A percentile compares a stretch with the other conserved stretches of the same genome.
Conservation (phyloP, 2,113 vertebrate species). For the Oophaga pumilio region DNA sequence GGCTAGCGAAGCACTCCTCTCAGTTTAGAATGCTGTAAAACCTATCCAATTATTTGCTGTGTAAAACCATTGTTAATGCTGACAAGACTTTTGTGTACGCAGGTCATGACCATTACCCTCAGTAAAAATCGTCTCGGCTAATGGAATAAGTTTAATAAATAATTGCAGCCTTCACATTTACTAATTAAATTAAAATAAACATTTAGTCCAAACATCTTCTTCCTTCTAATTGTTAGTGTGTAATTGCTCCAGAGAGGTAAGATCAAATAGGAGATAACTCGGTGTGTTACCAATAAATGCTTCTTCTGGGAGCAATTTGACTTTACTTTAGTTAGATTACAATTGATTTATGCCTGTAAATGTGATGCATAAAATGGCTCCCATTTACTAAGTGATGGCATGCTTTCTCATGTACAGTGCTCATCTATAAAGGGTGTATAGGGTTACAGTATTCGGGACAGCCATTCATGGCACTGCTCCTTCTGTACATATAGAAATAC, state of each 20-base stretch:
- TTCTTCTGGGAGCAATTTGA: slow-evolving; percentile 41
- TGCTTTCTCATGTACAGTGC: neutral
- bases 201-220: slow-evolving; percentile 40
- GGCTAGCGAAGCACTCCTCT: neutral
- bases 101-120: slow-evolving; percentile 8
- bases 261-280: slow-evolving; percentile 39
- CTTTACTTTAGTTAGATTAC: slow-evolving; percentile 18
- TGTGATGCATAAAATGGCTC: neutral
- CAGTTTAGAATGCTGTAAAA: slow-evolving; percentile 4
- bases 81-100: neutral
- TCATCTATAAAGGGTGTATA: neutral
- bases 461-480: neutral
- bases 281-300: slow-evolving; percentile 29
- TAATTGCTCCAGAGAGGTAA: slow-evolving; percentile 38
- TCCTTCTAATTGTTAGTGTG: slow-evolving; percentile 42
- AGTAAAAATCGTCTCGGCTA: neutral
- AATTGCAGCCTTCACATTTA: slow-evolving; percentile 4
- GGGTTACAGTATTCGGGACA: too few species aligned
- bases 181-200: slow-evolving; percentile 46
- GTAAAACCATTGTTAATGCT: slow-evolving; percentile 14
- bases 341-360: slow-evolving; percentile 38
- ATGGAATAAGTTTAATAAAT: slow-evolving; percentile 27
- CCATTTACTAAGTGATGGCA: slow-evolving; percentile 1
- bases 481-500: neutral
- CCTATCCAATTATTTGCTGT: neutral